Evolutionary conservation across 2,888 invertebrate genomes (phyloP).

Genomic region (Protodeltote pygarga): DNA sequence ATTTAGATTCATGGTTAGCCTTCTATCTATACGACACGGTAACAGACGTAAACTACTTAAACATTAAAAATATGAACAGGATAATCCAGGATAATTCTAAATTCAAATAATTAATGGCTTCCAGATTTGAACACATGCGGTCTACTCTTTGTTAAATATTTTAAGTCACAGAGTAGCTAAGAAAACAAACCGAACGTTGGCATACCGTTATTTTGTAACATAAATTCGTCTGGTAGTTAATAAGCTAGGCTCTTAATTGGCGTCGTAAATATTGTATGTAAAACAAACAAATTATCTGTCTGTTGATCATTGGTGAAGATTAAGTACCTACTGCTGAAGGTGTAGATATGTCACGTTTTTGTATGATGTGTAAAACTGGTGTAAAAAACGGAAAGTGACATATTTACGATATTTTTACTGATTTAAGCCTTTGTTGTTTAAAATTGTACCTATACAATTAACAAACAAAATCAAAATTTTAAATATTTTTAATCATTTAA

Average conservation of each 20-base stretch:
- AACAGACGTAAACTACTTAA: too few species aligned
- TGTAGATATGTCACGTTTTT: conserved; percentile 25
- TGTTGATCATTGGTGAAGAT: conserved; percentile 54
- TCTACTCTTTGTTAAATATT: conserved; percentile 52
- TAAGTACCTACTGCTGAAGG: conserved; percentile 20
- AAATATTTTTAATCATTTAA: too few species aligned
- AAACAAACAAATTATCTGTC: conserved; percentile 76
- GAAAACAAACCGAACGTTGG: conserved; percentile 63
- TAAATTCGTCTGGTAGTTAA: conserved; percentile 77
- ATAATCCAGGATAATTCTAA: conserved; percentile 23
- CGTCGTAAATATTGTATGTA: conserved; percentile 77
- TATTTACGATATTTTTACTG: too few species aligned
- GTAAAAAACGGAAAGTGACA: neutral
- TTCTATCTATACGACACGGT: too few species aligned
- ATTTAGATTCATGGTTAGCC: too few species aligned
- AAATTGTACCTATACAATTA: too few species aligned
- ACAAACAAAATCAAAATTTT: too few species aligned
- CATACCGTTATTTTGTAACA: conserved; percentile 62
- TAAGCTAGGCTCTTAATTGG: conserved; percentile 78
- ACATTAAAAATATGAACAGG: conserved; percentile 17
- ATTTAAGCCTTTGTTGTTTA: too few species aligned
- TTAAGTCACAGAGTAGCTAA: conserved; percentile 62
- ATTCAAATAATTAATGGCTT: conserved; percentile 20
- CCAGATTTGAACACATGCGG: conserved; percentile 37
- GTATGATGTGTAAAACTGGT: neutral